These are phyloP conservation scores for Neoarius graeffei DNA, from an alignment of 2,113 vertebrate genomes.

Conservation along the genomic window DNA sequence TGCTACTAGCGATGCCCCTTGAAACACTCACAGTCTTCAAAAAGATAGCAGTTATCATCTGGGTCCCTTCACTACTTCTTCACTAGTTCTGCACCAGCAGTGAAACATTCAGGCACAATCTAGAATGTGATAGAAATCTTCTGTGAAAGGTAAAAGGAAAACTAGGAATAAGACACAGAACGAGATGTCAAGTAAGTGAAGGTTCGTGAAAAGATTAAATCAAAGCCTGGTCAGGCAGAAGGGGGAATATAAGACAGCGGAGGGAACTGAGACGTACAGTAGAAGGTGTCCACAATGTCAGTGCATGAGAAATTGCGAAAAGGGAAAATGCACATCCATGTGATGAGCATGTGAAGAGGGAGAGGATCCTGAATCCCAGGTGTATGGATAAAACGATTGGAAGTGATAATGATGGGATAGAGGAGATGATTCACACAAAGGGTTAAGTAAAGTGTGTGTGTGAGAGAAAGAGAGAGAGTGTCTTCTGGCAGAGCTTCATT, in stretches of 20 bases:
- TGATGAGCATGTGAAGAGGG: background rate
- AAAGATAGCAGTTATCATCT: too few relatives aligned
- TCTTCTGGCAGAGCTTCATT: conserved; percentile 69
- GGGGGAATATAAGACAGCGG: background rate
- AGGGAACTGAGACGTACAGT: background rate
- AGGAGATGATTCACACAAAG: background rate
- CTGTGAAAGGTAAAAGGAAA: background rate
- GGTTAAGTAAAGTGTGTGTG: background rate
- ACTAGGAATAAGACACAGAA: too few relatives aligned
- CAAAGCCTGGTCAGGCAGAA: background rate
- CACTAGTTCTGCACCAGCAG: background rate
- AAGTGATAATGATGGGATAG: background rate
- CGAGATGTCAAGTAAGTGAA: background rate
- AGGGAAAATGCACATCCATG: background rate
- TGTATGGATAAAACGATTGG: background rate
- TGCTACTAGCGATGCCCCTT: too few relatives aligned
- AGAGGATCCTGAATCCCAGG: background rate
- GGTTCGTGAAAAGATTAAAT: background rate
- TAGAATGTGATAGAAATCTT: background rate
- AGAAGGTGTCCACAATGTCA: background rate
- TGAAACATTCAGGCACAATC: background rate
- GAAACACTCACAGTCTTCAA: too few relatives aligned
- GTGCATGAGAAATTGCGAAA: background rate
- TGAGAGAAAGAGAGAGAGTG: conserved; percentile 29
- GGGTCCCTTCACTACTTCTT: too few relatives aligned